Base-by-base conservation (phyloP, 2,113 vertebrate genomes). In the Tetrao urogallus region DNA sequence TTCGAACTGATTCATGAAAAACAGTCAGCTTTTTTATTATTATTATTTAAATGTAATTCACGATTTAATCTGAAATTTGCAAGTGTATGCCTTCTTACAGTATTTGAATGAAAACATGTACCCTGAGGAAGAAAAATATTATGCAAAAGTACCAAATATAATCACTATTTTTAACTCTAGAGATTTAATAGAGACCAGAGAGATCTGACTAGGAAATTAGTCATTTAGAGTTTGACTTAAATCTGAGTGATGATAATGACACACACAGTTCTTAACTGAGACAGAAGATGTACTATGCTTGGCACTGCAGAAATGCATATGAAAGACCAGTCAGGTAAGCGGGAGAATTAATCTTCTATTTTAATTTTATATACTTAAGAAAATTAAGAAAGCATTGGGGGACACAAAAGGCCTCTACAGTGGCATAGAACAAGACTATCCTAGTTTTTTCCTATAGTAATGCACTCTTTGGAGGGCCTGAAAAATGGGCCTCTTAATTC, bases 271-370 rank as follows among this genome's bases (percentile, higher is more conserved):
- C n/a, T 74, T 45, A 65, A 43, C 9, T 36, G 6, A 88, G 30
- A 34, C 19, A 65, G 38, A 34, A 77, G 14, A 25, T 78, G n/a
- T 78, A 14, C 57, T 70, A 17, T 43, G 32, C 60, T 47, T 65
- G 32, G 19, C 16, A 8, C 25, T 9, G 9, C 15, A 40, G 40
- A 85, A 88, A 71, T 6, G 9, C 27, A 71, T 0, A 48, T 17
- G n/a, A 66, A 67, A 75, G 5, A 45, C 2, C 9, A 28, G 56
- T 9, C 4, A 28, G n/a, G 32, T 5, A 21, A 32, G 0, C 1
- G 8, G 34, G 5, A 4, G 13, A 36, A 67, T 67, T 8, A 5
- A 66, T 30, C 30, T 58, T 58, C n/a, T 45, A 1, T 36, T 34
- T 72, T 71, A 7, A 50, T 69, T 85, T 75, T 13, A 5, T 36